Evolutionary conservation across 2,113 vertebrate genomes (phyloP), one percentile per base, ranked within the genome.

Genomic region (Noctilio leporinus): DNA sequence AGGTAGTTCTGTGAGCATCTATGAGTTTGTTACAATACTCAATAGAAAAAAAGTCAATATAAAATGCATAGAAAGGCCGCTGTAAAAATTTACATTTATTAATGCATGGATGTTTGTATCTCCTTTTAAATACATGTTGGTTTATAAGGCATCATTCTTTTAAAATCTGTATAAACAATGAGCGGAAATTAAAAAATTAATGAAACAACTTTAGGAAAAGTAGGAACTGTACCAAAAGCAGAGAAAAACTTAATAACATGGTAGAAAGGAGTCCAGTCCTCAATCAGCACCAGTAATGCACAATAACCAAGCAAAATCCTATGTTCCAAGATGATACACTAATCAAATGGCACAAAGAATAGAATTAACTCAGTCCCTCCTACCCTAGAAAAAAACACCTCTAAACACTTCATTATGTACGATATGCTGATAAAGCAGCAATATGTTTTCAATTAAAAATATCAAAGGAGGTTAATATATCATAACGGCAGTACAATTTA

Each of bases 381-480:
- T 53, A 38, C n/a, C 65, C 47, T 84, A 40, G 24, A 53, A 76
- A 51, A 91, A 75, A 81, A 90, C 43, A 77, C 2, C 15, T 92
- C 35, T 62, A 93, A 65, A 49, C 2, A 1, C 20, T 5, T 94
- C 67, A 51, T 55, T 64, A 19, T 45, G 57, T 62, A 83, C 45
- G 17, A 94, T 47, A 75, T 75, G 47, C 35, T 92, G 38, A 70
- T 45, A 57, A 49, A 38, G 33, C 10, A 78, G 28, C 47, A 43
- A 53, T 62, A 40, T 10, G 19, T 38, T 82, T 86, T 89, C 53
- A 64, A 81, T 76, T 86, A 86, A 95, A 95, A 82, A 86, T 86
- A 57, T 69, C 45, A 86, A 93, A 65, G 4, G 17, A 65, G 24
- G 35, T 76, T 51, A 59, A 78, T 57, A 81, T 19, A 26, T 88